Evolutionary conservation across 2,797 vertebrate species (phyloP).

Genomic region (Hoplostethus atlanticus): DNA sequence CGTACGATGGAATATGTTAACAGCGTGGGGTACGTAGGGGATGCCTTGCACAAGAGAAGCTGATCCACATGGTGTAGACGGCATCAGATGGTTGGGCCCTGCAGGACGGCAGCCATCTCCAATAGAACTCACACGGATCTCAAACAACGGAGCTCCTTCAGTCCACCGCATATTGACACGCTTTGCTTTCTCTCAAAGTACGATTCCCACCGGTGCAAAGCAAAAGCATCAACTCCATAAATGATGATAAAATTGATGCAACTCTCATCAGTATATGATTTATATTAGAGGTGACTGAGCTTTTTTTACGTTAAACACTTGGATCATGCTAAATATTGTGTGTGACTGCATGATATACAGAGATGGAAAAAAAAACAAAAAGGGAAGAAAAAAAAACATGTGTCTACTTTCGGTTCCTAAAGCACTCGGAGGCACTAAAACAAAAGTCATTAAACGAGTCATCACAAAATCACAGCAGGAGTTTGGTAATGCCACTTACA

Average conservation of each 20-base stretch:
- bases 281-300: constrained; percentile 14
- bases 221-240: background rate
- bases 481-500: constrained; percentile 84
- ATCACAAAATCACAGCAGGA: constrained; percentile 85
- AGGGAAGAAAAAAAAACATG: constrained; percentile 32
- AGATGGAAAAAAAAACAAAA: background rate
- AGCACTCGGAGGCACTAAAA: constrained; percentile 82
- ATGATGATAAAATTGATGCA: background rate
- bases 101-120: constrained; percentile 77
- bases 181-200: constrained; percentile 58
- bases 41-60: constrained; percentile 77
- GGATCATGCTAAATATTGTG: constrained; percentile 45
- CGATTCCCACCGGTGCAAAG: constrained; percentile 31
- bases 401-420: constrained; percentile 62
- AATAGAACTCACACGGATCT: constrained; percentile 69
- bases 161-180: constrained; percentile 48
- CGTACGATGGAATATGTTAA: constrained; percentile 71
- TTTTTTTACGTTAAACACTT: constrained; percentile 19
- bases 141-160: constrained; percentile 60
- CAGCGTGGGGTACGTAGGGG: constrained; percentile 75
- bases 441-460: constrained; percentile 85
- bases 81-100: constrained; percentile 82
- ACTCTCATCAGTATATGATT: constrained; percentile 23
- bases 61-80: constrained; percentile 77
- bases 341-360: constrained; percentile 3